Evolutionary conservation across 2,888 invertebrate species (phyloP), one percentile per base, ranked within the genome.

Genomic region (Synergus japonicus): DNA sequence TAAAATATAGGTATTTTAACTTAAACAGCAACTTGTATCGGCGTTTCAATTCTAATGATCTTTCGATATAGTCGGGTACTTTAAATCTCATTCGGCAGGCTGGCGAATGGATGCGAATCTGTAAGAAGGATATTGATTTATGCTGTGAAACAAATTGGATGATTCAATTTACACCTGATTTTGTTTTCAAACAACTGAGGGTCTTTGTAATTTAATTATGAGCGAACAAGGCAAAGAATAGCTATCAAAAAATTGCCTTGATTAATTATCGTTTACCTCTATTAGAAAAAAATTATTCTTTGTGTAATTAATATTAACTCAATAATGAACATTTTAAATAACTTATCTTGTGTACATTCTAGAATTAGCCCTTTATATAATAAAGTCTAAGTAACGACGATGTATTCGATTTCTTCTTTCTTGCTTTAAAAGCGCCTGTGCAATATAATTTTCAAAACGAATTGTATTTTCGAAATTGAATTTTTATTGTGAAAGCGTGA

Each of bases 291-390:
- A 86, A 86, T 85, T 88, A 88, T 88, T 88, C 87, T 87, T 73
- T 89, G 87, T 90, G 88, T 90, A 89, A 91, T 89, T 88, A 89
- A 89, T 89, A 87, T 90, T 88, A 88, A 87, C 86, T 89, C 89
- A 90, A 90, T 89, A 90, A 90, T 89, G 88, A 89, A 90, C 89
- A 89, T 89, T 91, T 91, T 90, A 88, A 89, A 89, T 90, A 90
- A 91, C 89, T 89, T 90, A 89, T 88, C 89, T 89, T 90, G 90
- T 91, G 90, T 90, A 90, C 89, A 90, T 91, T 91, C 86, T 90
- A 91, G 89, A 88, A 86, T 89, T 91, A 91, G 91, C 87, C 88
- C 90, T 91, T 91, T 90, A 90, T 91, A 77, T 77, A 91, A 91
- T 91, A 91, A 91, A 91, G 87, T 90, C 88, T 88, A 90, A 88